These are phyloP conservation scores for Aphelocoma coerulescens DNA, from an alignment of 2,113 vertebrate species.

Conservation along the genomic window DNA sequence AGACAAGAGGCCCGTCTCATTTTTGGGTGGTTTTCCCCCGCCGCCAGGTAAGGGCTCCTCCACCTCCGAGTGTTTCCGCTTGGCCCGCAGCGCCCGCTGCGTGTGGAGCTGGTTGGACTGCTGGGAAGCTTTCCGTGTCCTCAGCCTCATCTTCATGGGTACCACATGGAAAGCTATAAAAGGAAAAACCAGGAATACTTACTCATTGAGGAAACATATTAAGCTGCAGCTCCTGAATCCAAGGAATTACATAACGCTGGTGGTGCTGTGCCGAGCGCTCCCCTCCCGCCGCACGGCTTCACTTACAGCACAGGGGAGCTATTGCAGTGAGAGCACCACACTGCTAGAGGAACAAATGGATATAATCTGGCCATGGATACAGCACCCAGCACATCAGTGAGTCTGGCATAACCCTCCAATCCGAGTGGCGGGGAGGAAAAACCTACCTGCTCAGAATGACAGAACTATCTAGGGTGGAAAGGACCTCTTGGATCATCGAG, in stretches of 20 bases:
- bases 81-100: slow-evolving; percentile 82
- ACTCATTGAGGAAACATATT: background rate
- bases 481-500: background rate
- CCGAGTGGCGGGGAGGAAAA: rapidly evolving
- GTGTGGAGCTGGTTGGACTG: slow-evolving; percentile 80
- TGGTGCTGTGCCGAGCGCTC: background rate
- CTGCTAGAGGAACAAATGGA: background rate
- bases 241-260: background rate
- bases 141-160: slow-evolving; percentile 93
- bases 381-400: background rate
- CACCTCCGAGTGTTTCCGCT: slow-evolving; percentile 84
- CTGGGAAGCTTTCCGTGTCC: slow-evolving; percentile 96
- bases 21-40: slow-evolving; percentile 75
- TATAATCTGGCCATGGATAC: background rate
- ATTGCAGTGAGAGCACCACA: background rate
- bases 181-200: background rate
- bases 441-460: background rate
- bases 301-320: background rate
- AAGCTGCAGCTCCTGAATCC: background rate
- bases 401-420: background rate
- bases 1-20: slow-evolving; percentile 77
- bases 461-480: rapidly evolving
- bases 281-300: background rate
- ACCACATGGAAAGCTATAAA: slow-evolving; percentile 85
- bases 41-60: slow-evolving; percentile 72